Conservation (phyloP, 2,113 vertebrate species). For the Cyprinodon tularosa region DNA sequence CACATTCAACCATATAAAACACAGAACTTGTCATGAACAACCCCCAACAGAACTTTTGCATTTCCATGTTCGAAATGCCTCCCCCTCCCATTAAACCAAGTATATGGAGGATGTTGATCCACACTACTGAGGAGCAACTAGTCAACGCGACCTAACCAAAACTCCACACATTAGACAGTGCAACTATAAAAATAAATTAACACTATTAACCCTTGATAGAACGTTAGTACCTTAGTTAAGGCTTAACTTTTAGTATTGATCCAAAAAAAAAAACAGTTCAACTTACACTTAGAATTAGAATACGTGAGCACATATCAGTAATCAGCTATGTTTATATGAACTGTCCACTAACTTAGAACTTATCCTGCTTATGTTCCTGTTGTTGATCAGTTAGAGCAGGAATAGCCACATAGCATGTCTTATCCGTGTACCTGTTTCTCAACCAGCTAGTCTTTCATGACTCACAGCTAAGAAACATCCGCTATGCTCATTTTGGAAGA, state of each 20-base stretch:
- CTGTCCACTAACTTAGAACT: no score
- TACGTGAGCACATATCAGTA: no score
- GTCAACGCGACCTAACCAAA: background rate
- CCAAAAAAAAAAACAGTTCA: background rate
- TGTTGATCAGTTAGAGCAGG: no score
- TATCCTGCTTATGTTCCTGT: no score
- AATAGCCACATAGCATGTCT: no score
- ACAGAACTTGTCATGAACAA: conserved; percentile 6
- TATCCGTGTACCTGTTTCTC: no score
- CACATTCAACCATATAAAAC: conserved; percentile 1
- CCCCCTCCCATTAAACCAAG: background rate
- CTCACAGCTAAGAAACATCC: no score
- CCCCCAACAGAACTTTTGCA: conserved; percentile 3
- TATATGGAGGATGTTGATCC: background rate
- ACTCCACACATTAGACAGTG: no score
- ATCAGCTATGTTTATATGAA: no score
- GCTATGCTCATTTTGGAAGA: no score
- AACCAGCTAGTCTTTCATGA: no score
- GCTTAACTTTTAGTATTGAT: background rate
- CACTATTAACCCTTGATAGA: background rate
- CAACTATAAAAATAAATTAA: background rate
- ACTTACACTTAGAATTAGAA: background rate
- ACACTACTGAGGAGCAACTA: background rate
- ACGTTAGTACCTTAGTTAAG: background rate
- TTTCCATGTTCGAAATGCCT: conserved; percentile 3